Evolutionary conservation across 37 sponge, comb jelly and placozoan genomes (phyloP).

Genomic region (Axinella damicornis): DNA sequence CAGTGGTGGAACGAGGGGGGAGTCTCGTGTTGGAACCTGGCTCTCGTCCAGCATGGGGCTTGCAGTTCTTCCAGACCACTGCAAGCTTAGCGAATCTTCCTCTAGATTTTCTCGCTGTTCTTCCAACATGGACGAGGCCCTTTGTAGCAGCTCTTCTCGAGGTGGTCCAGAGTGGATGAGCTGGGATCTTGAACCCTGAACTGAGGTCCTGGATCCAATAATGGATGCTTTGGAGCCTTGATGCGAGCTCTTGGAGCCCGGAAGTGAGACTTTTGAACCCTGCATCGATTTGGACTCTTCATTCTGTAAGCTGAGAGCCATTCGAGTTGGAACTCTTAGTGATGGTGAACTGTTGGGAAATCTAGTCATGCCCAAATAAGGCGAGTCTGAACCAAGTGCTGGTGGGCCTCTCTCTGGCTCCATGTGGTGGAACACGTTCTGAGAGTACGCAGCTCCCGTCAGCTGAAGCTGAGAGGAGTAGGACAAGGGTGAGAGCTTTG

Average conservation of each 20-base stretch:
- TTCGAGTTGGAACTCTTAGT: constrained; percentile 29
- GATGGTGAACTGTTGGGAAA: constrained; percentile 22
- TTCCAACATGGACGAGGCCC: background rate
- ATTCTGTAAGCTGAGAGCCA: constrained; percentile 24
- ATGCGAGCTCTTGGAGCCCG: constrained; percentile 12
- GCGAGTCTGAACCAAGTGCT: background rate
- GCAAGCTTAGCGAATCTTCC: background rate
- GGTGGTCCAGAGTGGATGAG: background rate
- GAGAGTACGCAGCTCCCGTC: too few species aligned
- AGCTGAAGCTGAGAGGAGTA: constrained; percentile 26
- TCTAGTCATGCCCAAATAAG: background rate
- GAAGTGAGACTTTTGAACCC: constrained; percentile 13
- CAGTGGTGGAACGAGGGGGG: background rate
- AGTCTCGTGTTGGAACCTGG: constrained; percentile 20
- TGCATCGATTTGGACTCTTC: constrained; percentile 42
- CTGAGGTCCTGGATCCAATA: constrained; percentile 11
- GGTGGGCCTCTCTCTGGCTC: background rate
- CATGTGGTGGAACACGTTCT: background rate
- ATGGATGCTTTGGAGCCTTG: background rate
- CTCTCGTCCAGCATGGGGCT: background rate
- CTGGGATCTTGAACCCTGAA: constrained; percentile 5
- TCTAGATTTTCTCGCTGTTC: background rate
- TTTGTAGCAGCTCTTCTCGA: background rate
- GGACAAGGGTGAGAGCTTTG: constrained; percentile 33
- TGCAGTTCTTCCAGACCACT: background rate